Percentiles rank a stretch among this genome's conserved stretches.
Conservation (phyloP, 2,797 vertebrate genomes). For the Poeciliopsis presidionis region DNA sequence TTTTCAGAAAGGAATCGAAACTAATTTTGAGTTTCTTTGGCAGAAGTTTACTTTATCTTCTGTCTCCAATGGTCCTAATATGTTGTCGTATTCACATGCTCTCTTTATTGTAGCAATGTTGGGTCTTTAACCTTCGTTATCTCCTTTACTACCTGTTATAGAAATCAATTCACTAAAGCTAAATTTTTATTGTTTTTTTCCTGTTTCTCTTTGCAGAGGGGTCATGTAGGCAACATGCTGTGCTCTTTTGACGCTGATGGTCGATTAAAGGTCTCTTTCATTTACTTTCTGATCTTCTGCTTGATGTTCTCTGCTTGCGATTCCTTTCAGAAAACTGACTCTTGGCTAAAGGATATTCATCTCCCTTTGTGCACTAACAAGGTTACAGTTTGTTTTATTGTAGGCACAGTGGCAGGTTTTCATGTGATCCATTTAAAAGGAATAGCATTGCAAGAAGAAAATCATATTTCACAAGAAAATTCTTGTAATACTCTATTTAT, state of each 20-base stretch:
- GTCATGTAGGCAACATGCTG: constrained; percentile 69
- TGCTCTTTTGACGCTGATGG: constrained; percentile 66
- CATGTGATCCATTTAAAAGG: neutral
- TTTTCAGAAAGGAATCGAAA: no score
- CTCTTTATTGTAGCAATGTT: neutral
- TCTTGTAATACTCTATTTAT: no score
- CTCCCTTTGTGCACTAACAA: constrained; percentile 31
- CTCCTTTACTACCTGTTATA: neutral
- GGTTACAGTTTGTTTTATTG: constrained; percentile 18
- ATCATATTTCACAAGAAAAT: no score
- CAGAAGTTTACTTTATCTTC: no score
- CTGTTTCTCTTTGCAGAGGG: constrained; percentile 65
- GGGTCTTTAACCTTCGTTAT: neutral
- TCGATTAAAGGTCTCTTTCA: constrained; percentile 72
- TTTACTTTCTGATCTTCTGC: constrained; percentile 43
- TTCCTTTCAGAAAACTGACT: neutral
- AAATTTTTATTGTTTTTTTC: constrained; percentile 17
- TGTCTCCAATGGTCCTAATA: no score
- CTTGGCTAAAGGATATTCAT: constrained; percentile 16
- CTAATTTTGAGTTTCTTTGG: no score
- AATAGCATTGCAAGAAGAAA: no score
- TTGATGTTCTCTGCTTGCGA: constrained; percentile 23
- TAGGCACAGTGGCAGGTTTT: neutral
- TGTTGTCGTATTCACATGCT: neutral
- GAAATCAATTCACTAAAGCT: constrained; percentile 17